A percentile compares a stretch with the other conserved stretches of the same genome.
Conservation (phyloP, 2,113 vertebrate species). For the Paramormyrops kingsleyae region DNA sequence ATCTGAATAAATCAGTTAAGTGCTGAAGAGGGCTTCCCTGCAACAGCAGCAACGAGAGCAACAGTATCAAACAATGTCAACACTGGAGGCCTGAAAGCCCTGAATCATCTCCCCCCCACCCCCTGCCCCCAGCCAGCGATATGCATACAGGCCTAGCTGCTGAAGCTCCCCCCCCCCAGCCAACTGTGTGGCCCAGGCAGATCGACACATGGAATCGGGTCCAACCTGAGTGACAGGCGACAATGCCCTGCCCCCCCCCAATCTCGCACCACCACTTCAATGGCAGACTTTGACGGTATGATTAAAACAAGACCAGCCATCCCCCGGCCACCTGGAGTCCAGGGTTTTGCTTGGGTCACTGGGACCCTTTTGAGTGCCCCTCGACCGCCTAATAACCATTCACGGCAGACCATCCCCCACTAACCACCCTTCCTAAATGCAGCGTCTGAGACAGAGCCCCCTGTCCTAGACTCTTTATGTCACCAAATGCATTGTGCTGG, state of each 20-base stretch:
- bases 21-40: slow-evolving; percentile 44
- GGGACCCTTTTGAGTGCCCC: slow-evolving; percentile 17
- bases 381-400: slow-evolving; percentile 15
- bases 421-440: background rate
- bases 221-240: slow-evolving; percentile 32
- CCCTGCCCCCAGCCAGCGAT: too few species aligned
- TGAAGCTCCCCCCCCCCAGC: background rate
- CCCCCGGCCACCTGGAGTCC: slow-evolving; percentile 11
- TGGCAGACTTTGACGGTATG: slow-evolving; percentile 25
- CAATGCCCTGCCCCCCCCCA: slow-evolving; percentile 18
- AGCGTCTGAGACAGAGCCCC: background rate
- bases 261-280: background rate
- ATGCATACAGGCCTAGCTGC: background rate
- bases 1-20: slow-evolving; percentile 52
- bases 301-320: slow-evolving; percentile 39
- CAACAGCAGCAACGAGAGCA: slow-evolving; percentile 42
- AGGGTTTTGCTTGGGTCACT: slow-evolving; percentile 11
- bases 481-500: background rate
- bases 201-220: slow-evolving; percentile 18
- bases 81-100: slow-evolving; percentile 53
- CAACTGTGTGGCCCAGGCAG: slow-evolving; percentile 32
- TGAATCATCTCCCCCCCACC: slow-evolving; percentile 37
- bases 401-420: background rate
- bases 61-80: slow-evolving; percentile 56
- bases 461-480: background rate